Base-by-base conservation (phyloP, 1,140 invertebrate genomes). In the Rhizoglyphus robini region DNA sequence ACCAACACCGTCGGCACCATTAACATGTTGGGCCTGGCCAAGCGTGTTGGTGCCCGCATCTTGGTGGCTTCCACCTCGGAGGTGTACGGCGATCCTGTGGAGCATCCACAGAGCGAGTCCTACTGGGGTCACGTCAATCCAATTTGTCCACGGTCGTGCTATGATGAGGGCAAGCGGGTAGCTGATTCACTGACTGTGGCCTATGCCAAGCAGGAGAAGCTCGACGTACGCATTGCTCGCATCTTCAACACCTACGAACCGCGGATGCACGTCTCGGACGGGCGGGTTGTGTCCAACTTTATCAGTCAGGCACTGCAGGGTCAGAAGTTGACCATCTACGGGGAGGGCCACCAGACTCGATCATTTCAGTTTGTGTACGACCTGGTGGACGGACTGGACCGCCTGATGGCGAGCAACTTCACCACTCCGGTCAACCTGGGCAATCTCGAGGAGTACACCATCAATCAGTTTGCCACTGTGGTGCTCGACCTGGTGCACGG, bases 171-270 rank as follows among this genome's bases (percentile, higher is more conserved):
- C 1, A 99, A 99, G 78, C 80, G 96, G 63, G 91, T 97, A 3
- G 89, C 96, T 0, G 96, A 99, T 77, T 90, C 95, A 0, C 80
- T 99, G 32, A 91, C 90, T 69, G 96, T 97, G 76, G 93, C 96
- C 0, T 99, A 99, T 76, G 86, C 88, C 30, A 95, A 95, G 73
- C 93, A 98, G 76, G 94, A 98, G 75, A 88, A 90, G 49, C 87
- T 99, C 8, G 82, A 88, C 63, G 91, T 99, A 3, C 79, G 95
- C 67, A 93, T 99, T 29, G 96, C 96, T 0, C 80, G 96, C 68
- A 99, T 99, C 69, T 99, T 99, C 74, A 99, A 99, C 74, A 99
- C 96, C 0, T 99, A 95, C 76, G 96, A 96, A n/a, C 96, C 96
- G 0, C 78, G 96, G 73, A 99, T 99, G 96, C 94, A 98, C 73